Percentiles rank a stretch among this genome's conserved stretches.
Evolutionary conservation across 23 tunicate species (phyloP).

Genomic region (Botrylloides violaceus): DNA sequence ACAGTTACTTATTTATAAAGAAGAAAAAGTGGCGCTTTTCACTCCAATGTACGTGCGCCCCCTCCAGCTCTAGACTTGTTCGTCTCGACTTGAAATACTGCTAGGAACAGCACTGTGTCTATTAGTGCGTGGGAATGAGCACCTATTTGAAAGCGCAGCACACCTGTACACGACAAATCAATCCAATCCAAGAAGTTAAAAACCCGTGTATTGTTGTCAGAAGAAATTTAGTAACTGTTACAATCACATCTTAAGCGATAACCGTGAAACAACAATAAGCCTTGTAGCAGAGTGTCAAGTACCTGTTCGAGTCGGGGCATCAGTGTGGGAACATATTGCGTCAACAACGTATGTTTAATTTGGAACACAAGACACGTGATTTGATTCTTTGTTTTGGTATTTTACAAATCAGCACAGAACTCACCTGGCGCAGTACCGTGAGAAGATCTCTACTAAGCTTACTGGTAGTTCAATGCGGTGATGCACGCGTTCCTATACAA

Average conservation of each 20-base stretch:
- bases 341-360: background rate
- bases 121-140: background rate
- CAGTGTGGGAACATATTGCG: background rate
- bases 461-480: too few species aligned
- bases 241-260: constrained; percentile 2
- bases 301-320: background rate
- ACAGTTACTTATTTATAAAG: too few species aligned
- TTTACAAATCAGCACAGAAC: background rate
- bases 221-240: background rate
- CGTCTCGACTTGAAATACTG: too few species aligned
- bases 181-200: background rate
- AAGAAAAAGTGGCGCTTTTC: too few species aligned
- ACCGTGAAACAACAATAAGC: background rate
- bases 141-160: background rate
- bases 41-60: too few species aligned
- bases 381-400: background rate
- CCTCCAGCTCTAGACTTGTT: too few species aligned
- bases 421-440: background rate
- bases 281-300: background rate
- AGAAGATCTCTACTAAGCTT: too few species aligned
- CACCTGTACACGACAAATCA: background rate
- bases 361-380: background rate
- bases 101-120: too few species aligned
- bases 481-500: too few species aligned
- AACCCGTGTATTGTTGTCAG: background rate